Evolutionary conservation across 2,113 vertebrate species (phyloP), one percentile per base, ranked within the genome.

Genomic region (Sceloporus undulatus): DNA sequence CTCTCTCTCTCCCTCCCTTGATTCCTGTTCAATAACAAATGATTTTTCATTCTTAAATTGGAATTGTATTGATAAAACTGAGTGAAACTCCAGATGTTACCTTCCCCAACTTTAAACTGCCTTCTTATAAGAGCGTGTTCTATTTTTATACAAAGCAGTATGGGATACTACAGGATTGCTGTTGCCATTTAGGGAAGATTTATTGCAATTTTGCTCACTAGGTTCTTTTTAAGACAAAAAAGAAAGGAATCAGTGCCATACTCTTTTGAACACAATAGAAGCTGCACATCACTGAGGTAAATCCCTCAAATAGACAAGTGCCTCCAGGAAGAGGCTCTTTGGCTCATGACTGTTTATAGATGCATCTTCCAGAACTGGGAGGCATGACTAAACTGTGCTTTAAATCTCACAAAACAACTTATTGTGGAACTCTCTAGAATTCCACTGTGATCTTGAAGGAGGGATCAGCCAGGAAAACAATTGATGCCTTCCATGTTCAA

Each of bases 291-390:
- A 80, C 19, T 59, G 40, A 48, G 78, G 13, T 0, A 2, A 82
- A 92, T 90, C 1, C 23, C 10, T 91, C 89, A 82, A 52, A 29
- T 70, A 6, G 19, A 34, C 0, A 89, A 66, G 13, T 91, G 21
- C 5, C 85, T 90, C 71, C 34, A 80, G 73, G 34, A 76, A 87
- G 68, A 79, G 56, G 84, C 83, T 86, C 90, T 89, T 92, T 95
- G 90, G 89, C 90, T 92, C 81, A 77, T 86, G 56, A 9, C 40
- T 90, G 38, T 38, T 9, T 73, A 80, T 25, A 84, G 81, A 62
- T 88, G 9, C 29, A 8, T 86, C 89, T 91, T 94, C 88, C 89
- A 91, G 21, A 18, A 92, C 87, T 88, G 94, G 80, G 59, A 94
- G 90, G 75, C 80, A 91, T 66, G 80, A 54, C 92, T 88, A 91